A percentile compares a stretch with the other conserved stretches of the same genome.
phyloP scores from a whole-genome alignment of 2,888 invertebrate species.

The Tenthredo livida region DNA sequence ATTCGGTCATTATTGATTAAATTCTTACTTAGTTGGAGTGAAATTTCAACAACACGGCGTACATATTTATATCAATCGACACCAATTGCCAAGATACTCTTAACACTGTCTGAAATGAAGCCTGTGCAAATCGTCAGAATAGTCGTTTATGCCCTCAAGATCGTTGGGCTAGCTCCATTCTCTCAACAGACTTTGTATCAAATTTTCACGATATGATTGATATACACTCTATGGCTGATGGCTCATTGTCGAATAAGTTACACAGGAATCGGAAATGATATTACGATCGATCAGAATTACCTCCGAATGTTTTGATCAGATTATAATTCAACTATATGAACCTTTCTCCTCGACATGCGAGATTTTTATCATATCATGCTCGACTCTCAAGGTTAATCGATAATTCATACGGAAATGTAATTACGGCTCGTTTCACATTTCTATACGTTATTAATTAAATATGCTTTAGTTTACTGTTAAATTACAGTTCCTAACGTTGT shows the following conservation, averaged over 20 bases:
- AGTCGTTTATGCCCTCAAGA: background rate
- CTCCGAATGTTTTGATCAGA: background rate
- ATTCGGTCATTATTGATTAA: background rate
- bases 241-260: no score
- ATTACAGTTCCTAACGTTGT: background rate
- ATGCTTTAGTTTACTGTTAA: background rate
- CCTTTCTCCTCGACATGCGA: no score
- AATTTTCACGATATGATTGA: no score
- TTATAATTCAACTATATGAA: no score
- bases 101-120: background rate
- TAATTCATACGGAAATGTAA: background rate
- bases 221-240: no score
- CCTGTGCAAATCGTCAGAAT: background rate
- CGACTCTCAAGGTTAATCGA: background rate
- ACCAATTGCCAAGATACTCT: background rate
- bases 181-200: background rate
- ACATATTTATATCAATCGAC: background rate
- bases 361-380: no score
- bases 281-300: background rate
- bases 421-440: no score
- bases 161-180: slow-evolving; percentile 18
- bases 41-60: background rate
- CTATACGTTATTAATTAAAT: no score
- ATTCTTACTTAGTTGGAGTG: background rate
- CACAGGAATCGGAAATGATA: no score